A percentile compares a stretch with the other conserved stretches of the same genome.
Evolutionary conservation across 2,888 invertebrate genomes (phyloP).

Genomic region (Galeruca laticollis): DNA sequence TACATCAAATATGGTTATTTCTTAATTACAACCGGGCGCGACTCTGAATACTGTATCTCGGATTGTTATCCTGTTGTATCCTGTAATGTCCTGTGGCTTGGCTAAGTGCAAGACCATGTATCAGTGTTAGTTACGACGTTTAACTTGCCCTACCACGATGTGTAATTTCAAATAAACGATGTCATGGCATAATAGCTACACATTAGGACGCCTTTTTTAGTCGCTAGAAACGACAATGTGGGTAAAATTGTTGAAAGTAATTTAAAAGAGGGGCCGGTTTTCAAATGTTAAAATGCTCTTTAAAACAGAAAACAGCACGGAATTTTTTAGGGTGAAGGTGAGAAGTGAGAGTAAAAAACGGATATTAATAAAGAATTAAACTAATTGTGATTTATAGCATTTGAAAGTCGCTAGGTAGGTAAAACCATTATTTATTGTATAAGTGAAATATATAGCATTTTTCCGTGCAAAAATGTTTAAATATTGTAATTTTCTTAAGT

Average conservation of each 20-base stretch:
- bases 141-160: conserved; percentile 54
- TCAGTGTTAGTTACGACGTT: conserved; percentile 59
- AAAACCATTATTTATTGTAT: too few species aligned
- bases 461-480: too few species aligned
- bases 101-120: conserved; percentile 59
- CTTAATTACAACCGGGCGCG: neutral
- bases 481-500: too few species aligned
- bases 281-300: neutral
- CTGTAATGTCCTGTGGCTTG: conserved; percentile 54
- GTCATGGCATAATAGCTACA: conserved; percentile 44
- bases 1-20: too few species aligned
- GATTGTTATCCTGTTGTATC: conserved; percentile 37
- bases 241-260: conserved; percentile 5
- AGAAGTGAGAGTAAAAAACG: too few species aligned
- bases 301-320: conserved; percentile 3
- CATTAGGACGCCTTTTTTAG: conserved; percentile 31
- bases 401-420: neutral
- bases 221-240: neutral
- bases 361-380: neutral
- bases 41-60: conserved; percentile 27
- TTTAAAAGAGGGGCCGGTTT: conserved; percentile 6
- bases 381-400: neutral
- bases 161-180: conserved; percentile 55
- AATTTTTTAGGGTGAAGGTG: neutral
- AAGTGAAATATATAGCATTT: too few species aligned